Evolutionary conservation across 2,888 invertebrate species (phyloP).

Genomic region (Zeuzera pyrina): DNA sequence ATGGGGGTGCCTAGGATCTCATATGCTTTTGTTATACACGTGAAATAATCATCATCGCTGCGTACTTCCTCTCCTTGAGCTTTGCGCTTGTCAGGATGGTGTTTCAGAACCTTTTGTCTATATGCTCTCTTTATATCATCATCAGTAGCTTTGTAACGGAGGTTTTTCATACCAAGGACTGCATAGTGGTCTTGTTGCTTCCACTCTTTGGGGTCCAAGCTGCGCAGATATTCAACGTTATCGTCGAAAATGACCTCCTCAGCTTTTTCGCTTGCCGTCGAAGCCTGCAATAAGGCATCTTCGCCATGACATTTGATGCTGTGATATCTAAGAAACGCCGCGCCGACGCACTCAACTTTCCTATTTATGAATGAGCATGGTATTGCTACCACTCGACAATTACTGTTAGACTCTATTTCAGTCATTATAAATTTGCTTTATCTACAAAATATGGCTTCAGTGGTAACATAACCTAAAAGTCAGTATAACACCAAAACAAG

Average conservation of each 20-base stretch:
- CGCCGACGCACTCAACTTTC: constrained; percentile 68
- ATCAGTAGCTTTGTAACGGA: constrained; percentile 89
- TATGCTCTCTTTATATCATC: constrained; percentile 96
- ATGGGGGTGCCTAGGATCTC: constrained; percentile 87
- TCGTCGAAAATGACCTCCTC: constrained; percentile 72
- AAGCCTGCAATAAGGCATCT: constrained; percentile 52
- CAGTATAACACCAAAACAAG: no score
- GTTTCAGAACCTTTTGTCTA: constrained; percentile 82
- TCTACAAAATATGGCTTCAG: constrained; percentile 40
- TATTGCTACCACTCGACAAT: constrained; percentile 42
- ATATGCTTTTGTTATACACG: constrained; percentile 98
- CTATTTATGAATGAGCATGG: constrained; percentile 44
- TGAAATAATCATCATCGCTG: constrained; percentile 96
- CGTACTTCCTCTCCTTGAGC: constrained; percentile 90
- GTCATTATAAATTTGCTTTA: constrained; percentile 51
- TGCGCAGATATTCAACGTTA: constrained; percentile 87
- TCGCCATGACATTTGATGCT: constrained; percentile 64
- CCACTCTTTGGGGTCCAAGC: constrained; percentile 96
- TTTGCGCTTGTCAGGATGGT: constrained; percentile 99
- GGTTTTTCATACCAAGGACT: constrained; percentile 89
- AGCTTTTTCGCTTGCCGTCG: constrained; percentile 53
- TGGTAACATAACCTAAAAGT: constrained; percentile 62
- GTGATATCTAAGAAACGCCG: constrained; percentile 62
- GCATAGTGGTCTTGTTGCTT: constrained; percentile 98
- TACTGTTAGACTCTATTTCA: constrained; percentile 39